Evolutionary conservation across 2,888 invertebrate genomes (phyloP).

Genomic region (Zaprionus lineosus): DNA sequence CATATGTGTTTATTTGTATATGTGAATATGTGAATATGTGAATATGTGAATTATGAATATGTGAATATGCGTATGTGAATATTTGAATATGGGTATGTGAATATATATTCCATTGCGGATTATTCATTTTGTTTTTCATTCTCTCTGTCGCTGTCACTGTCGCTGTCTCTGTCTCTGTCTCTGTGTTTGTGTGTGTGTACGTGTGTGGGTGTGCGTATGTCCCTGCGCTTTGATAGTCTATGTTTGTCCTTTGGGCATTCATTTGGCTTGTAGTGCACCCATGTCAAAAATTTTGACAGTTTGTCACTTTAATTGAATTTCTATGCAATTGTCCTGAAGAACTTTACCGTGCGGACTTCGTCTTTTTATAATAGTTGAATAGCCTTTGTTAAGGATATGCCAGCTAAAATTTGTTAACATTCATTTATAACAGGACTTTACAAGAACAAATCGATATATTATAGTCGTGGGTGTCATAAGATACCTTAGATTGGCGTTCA

Average conservation of each 20-base stretch:
- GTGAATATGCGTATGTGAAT: no score
- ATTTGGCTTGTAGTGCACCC: constrained; percentile 47
- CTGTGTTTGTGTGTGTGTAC: not conserved
- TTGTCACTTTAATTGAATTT: constrained; percentile 76
- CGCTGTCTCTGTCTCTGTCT: no score
- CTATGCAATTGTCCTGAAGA: constrained; percentile 35
- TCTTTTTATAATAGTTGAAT: constrained; percentile 1
- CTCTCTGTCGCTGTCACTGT: no score
- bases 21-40: constrained; percentile 21
- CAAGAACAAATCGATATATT: no score
- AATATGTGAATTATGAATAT: constrained; percentile 10
- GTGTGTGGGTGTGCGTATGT: not conserved
- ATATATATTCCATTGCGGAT: constrained; percentile 3
- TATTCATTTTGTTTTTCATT: constrained; percentile 6
- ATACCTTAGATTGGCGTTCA: no score
- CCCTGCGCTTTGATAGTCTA: constrained; percentile 4
- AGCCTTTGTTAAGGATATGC: constrained; percentile 18
- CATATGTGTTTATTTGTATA: constrained; percentile 5
- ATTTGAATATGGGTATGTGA: constrained; percentile 19
- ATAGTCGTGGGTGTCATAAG: no score
- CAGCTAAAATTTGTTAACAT: not conserved
- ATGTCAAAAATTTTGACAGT: constrained; percentile 72
- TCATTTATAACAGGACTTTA: not conserved
- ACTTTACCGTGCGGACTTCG: constrained; percentile 9
- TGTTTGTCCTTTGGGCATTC: constrained; percentile 53